Evolutionary conservation across 2,113 vertebrate genomes (phyloP).

Genomic region (Ceratotherium simum): DNA sequence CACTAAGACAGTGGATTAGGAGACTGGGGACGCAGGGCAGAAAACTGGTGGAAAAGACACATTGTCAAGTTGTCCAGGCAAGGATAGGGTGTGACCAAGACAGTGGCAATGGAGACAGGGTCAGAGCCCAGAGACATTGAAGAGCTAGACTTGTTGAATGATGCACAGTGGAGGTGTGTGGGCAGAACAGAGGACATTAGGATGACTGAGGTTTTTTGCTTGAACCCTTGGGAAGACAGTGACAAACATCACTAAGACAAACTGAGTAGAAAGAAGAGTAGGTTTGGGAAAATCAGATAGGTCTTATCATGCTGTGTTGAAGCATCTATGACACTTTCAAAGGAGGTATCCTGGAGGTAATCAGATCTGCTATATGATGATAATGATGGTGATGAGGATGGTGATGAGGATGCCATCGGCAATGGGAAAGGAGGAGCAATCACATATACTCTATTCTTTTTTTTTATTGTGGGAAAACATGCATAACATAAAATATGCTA

Average conservation of each 20-base stretch:
- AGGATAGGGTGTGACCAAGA: not conserved
- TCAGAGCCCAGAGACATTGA: not conserved
- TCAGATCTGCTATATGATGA: not conserved
- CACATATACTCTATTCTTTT: not conserved
- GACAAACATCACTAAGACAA: not conserved
- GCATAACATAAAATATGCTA: not conserved
- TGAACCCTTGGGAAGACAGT: not conserved
- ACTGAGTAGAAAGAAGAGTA: not conserved
- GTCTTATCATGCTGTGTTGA: not conserved
- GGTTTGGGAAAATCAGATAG: not conserved
- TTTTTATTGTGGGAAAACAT: not conserved
- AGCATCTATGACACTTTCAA: not conserved
- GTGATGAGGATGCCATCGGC: accelerated
- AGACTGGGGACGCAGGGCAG: not conserved
- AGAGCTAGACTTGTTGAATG: not conserved
- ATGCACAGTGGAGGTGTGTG: not conserved
- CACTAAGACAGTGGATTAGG: not conserved
- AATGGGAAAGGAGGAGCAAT: too few relatives aligned
- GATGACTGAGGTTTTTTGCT: not conserved
- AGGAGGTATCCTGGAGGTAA: not conserved
- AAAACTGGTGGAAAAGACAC: not conserved
- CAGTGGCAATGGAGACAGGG: not conserved
- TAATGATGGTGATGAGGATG: too few relatives aligned
- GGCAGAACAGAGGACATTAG: not conserved
- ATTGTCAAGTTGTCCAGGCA: not conserved